Evolutionary conservation across 35 echinoderm and acorn worm species (phyloP).

Genomic region (Lytechinus variegatus): DNA sequence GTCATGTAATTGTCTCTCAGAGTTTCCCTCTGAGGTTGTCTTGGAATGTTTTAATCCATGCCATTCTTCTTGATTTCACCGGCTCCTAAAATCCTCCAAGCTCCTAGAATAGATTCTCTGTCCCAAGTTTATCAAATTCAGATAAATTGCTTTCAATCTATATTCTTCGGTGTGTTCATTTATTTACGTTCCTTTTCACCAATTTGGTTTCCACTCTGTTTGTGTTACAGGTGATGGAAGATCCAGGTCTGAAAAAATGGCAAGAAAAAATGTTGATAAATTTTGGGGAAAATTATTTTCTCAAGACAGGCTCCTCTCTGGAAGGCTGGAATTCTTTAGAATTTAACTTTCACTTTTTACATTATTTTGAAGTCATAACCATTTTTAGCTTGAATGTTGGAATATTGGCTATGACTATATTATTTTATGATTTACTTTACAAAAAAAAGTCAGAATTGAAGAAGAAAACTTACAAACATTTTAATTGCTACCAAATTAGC

Average conservation of each 20-base stretch:
- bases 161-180: not conserved
- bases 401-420: too few species aligned
- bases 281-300: not conserved
- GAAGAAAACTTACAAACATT: too few species aligned
- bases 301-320: not conserved
- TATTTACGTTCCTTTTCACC: not conserved
- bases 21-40: not conserved
- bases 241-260: not conserved
- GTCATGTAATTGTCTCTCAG: slow-evolving; percentile 9
- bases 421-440: too few species aligned
- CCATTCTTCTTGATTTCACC: not conserved
- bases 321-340: not conserved
- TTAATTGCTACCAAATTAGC: too few species aligned
- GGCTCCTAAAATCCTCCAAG: not conserved
- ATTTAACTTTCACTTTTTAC: not conserved
- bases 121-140: not conserved
- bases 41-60: not conserved
- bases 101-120: not conserved
- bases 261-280: not conserved
- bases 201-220: not conserved
- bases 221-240: not conserved
- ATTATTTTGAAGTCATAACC: too few species aligned
- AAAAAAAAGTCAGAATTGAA: too few species aligned
- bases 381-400: too few species aligned
- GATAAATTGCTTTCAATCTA: not conserved